Evolutionary conservation across 2,113 vertebrate genomes (phyloP).

Genomic region (Apaloderma vittatum): DNA sequence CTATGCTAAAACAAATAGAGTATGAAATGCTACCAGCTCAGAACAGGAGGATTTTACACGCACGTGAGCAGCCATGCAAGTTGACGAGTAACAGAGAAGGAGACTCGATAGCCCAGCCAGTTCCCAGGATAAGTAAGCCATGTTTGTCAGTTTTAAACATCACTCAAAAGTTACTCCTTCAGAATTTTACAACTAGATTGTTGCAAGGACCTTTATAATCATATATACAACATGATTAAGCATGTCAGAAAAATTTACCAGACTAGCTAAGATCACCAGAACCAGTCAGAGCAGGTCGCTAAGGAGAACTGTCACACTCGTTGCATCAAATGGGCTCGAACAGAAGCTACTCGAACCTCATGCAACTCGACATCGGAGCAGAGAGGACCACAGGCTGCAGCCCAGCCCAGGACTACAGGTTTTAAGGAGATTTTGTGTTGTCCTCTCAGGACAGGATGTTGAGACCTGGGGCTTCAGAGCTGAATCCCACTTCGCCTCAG

Average conservation of each 20-base stretch:
- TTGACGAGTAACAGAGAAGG: not conserved
- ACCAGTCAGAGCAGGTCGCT: not conserved
- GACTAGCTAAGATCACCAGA: not conserved
- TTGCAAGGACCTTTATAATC: not conserved
- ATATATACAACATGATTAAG: not conserved
- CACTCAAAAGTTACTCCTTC: not conserved
- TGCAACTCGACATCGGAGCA: not conserved
- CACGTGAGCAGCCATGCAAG: not conserved
- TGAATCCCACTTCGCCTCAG: not conserved
- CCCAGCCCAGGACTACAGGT: not conserved
- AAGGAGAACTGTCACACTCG: not conserved
- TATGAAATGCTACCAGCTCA: not conserved
- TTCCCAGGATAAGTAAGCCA: not conserved
- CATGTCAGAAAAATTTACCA: not conserved
- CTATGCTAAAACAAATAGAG: not conserved
- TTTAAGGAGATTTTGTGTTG: fast-evolving
- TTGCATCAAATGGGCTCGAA: no score
- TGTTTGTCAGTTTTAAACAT: not conserved
- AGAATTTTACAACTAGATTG: not conserved
- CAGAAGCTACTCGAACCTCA: not conserved
- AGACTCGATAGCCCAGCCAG: not conserved
- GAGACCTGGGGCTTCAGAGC: not conserved
- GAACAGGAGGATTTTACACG: fast-evolving
- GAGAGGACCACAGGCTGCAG: not conserved
- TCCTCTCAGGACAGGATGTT: fast-evolving